phyloP scores from a whole-genome alignment of 1,140 invertebrate species.

The Bicyclus anynana region DNA sequence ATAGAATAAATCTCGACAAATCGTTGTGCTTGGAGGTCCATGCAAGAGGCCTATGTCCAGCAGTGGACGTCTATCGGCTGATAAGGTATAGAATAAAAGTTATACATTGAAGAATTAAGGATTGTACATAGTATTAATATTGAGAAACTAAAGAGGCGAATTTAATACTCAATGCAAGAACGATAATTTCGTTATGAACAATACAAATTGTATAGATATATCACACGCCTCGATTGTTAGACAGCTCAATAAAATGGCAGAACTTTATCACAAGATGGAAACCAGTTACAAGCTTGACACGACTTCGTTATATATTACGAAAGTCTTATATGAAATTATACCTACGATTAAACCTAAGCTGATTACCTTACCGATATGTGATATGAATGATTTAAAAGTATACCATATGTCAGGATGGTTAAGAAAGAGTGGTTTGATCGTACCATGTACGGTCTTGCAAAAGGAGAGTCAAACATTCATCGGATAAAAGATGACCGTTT shows the following conservation, averaged over 20 bases:
- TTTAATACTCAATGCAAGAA: too few species aligned
- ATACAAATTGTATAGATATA: too few species aligned
- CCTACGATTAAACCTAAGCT: constrained; percentile 22
- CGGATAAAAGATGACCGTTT: background rate
- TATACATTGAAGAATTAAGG: too few species aligned
- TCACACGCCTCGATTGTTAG: constrained; percentile 26
- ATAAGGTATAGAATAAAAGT: too few species aligned
- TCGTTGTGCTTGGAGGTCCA: too few species aligned
- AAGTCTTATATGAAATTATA: constrained; percentile 23
- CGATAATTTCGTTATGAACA: too few species aligned
- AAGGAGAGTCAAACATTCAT: background rate
- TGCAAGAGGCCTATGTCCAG: too few species aligned
- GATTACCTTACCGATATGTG: constrained; percentile 17
- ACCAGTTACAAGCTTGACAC: constrained; percentile 46
- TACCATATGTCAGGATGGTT: constrained; percentile 11
- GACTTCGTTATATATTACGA: constrained; percentile 35
- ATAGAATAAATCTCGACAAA: too few species aligned
- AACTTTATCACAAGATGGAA: constrained; percentile 44
- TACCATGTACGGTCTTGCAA: constrained; percentile 16
- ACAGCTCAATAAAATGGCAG: constrained; percentile 43
- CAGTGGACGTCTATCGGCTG: too few species aligned
- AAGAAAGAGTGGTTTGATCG: constrained; percentile 8
- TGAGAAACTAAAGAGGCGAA: too few species aligned
- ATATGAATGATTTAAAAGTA: constrained; percentile 10
- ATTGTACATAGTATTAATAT: too few species aligned